These are phyloP conservation scores for Lasioglossum marginatum DNA, from an alignment of 2,888 invertebrate genomes.

Conservation along the genomic window DNA sequence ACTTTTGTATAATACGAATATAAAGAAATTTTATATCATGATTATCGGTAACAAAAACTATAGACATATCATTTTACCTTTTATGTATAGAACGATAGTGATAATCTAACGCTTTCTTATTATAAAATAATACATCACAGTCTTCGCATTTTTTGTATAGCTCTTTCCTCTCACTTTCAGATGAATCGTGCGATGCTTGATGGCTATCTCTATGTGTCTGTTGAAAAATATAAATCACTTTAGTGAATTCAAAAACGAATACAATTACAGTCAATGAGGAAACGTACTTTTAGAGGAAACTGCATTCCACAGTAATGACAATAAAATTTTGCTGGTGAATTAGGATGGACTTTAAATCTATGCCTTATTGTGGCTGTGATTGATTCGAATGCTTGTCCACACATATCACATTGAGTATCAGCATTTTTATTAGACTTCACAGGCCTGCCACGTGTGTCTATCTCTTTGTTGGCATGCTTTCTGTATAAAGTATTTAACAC, in stretches of 20 bases:
- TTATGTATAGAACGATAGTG: slow-evolving; percentile 86
- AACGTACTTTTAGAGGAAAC: slow-evolving; percentile 87
- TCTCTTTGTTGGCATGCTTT: slow-evolving; percentile 88
- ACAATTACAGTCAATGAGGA: background rate
- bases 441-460: slow-evolving; percentile 84
- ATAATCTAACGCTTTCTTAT: slow-evolving; percentile 86
- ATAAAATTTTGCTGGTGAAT: slow-evolving; percentile 88
- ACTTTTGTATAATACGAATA: background rate
- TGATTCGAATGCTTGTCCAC: slow-evolving; percentile 86
- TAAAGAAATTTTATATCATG: slow-evolving; percentile 7
- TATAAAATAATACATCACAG: slow-evolving; percentile 87
- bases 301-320: slow-evolving; percentile 89
- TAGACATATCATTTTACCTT: slow-evolving; percentile 76
- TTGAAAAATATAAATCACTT: slow-evolving; percentile 40
- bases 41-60: background rate
- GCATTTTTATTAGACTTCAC: slow-evolving; percentile 76
- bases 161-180: slow-evolving; percentile 69
- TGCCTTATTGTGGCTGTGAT: slow-evolving; percentile 89
- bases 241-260: slow-evolving; percentile 9
- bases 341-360: slow-evolving; percentile 88
- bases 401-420: slow-evolving; percentile 87
- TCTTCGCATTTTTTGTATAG: slow-evolving; percentile 85
- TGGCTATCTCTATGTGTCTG: slow-evolving; percentile 88
- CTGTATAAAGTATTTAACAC: slow-evolving; percentile 79
- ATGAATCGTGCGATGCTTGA: slow-evolving; percentile 85